Base-by-base conservation (phyloP, 92 coral and sea anemone species). In the Siderastrea siderea region DNA sequence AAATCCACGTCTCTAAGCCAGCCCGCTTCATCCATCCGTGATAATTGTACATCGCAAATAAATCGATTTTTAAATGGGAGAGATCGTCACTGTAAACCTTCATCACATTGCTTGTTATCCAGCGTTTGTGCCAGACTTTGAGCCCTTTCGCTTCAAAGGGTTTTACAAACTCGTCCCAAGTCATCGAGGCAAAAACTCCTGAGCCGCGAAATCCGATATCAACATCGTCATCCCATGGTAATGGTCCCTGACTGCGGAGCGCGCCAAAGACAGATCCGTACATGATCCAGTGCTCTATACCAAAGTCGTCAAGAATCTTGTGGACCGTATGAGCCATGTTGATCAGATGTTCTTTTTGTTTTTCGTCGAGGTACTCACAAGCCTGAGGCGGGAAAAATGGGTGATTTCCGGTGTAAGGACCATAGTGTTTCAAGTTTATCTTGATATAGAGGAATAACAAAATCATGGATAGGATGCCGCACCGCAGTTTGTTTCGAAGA, bases 211-310 rank as follows among this genome's bases (percentile, higher is more conserved):
- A 88, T 19, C 91, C 91, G 6, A 88, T 62, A 51, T 88, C 91
- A 1, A 88, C 91, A 61, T 88, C 91, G 15, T 88, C 74, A 14
- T 88, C 91, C 91, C 91, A 88, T 0, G 87, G 69, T 5, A 88
- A 64, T 1, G 87, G 91, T 26, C 86, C 91, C 19, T 88, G 75
- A 8, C 55, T 58, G 47, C 91, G 91, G 15, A 61, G 64, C 11
- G 91, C 91, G 59, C 91, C 91, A 70, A 84, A 88, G n/a, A 88
- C 85, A 51, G 91, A 88, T 4, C 91, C 91, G 64, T 88, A 81
- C 77, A 81, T 75, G 1, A 88, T 71, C 91, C 91, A 88, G 62
- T 88, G 87, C 47, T 74, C 90, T 44, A 87, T 87, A 16, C 86
- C 90, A 49, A 88, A 75, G 46, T 47, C 79, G 15, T 88, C 87